Evolutionary conservation across 2,888 invertebrate species (phyloP).

Genomic region (Cheilosia vulpina): DNA sequence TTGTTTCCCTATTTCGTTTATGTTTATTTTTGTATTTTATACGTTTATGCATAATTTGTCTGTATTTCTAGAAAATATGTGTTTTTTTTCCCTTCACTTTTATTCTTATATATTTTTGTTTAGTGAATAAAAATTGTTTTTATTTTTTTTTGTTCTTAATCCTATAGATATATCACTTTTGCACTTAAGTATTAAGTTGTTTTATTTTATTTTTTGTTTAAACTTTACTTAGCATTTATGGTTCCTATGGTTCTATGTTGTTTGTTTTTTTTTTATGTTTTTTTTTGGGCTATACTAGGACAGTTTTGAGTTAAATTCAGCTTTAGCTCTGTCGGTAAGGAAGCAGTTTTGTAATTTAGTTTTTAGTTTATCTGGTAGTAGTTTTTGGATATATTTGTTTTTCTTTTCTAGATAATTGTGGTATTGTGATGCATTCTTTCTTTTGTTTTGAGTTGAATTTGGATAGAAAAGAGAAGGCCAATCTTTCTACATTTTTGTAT

Average conservation of each 20-base stretch:
- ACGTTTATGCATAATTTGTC: constrained; percentile 69
- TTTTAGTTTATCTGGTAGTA: constrained; percentile 23
- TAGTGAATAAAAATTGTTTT: constrained; percentile 69
- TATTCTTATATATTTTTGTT: constrained; percentile 51
- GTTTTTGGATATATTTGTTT: constrained; percentile 4
- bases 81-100: constrained; percentile 44
- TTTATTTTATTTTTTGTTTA: constrained; percentile 41
- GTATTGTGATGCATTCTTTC: constrained; percentile 73
- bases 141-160: constrained; percentile 45
- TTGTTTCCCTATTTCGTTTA: constrained; percentile 68
- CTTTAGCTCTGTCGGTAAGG: constrained; percentile 58
- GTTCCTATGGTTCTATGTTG: constrained; percentile 25
- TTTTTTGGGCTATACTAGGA: constrained; percentile 53
- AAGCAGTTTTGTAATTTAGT: constrained; percentile 55
- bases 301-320: constrained; percentile 53
- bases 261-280: constrained; percentile 6
- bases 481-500: constrained; percentile 30
- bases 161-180: constrained; percentile 75
- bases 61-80: constrained; percentile 70
- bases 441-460: constrained; percentile 74
- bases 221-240: constrained; percentile 37
- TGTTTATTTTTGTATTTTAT: constrained; percentile 53
- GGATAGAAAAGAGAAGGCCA: constrained; percentile 13
- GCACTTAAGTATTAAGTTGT: constrained; percentile 69
- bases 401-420: not conserved